phyloP scores from a whole-genome alignment of 2,888 invertebrate species.

The Strigamia crassipes region DNA sequence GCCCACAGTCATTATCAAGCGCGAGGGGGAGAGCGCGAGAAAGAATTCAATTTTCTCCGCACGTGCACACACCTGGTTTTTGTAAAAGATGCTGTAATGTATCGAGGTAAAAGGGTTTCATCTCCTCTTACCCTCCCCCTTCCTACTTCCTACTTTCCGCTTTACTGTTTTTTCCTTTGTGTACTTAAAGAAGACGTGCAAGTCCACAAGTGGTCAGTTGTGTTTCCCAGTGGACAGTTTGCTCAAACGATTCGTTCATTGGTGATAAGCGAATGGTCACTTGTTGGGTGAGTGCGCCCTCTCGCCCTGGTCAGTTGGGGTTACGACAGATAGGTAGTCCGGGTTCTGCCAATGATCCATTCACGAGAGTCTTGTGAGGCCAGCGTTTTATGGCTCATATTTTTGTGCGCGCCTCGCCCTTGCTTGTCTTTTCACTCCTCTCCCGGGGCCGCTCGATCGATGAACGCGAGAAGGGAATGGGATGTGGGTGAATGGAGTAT shows the following conservation, averaged over 20 bases:
- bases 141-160: too few species aligned
- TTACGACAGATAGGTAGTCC: conserved; percentile 35
- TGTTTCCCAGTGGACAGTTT: conserved; percentile 7
- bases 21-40: background rate
- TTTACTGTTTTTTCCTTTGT: background rate
- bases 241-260: conserved; percentile 24
- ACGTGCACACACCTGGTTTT: conserved; percentile 22
- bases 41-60: conserved; percentile 18
- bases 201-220: background rate
- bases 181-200: background rate
- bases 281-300: conserved; percentile 33
- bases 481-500: background rate
- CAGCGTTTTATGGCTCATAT: conserved; percentile 44
- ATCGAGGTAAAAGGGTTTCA: conserved; percentile 10
- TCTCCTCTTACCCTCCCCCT: background rate
- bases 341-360: conserved; percentile 42
- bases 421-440: conserved; percentile 7
- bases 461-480: background rate
- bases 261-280: conserved; percentile 17
- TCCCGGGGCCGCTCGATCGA: conserved; percentile 22
- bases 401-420: conserved; percentile 32
- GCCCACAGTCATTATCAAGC: conserved; percentile 18
- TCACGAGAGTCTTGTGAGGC: conserved; percentile 17
- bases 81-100: background rate
- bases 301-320: conserved; percentile 39